Evolutionary conservation across 2,113 vertebrate species (phyloP), one percentile per base, ranked within the genome.

Genomic region (Channa maculata): DNA sequence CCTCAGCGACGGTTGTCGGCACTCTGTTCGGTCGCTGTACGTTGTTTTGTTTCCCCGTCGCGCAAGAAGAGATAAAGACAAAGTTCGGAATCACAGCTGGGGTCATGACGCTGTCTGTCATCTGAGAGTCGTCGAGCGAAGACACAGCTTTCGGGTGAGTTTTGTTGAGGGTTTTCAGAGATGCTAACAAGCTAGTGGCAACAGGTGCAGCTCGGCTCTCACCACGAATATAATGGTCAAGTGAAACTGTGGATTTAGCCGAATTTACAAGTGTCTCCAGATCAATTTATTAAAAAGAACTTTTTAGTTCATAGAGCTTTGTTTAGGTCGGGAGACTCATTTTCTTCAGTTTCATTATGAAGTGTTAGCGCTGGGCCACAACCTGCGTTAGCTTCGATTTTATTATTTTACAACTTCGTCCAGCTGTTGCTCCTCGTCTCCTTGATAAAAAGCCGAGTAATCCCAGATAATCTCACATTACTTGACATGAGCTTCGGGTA

Each of bases 191-290:
- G 61, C 69, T 44, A 24, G 0, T 39, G 1, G 45, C 1, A 10
- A 58, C 89, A 82, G 86, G 85, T 84, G 75, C 71, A 68, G 43
- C 46, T 13, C n/a, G 66, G 0, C 3, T 65, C 68, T 15, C 8
- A 66, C 2, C 55, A 8, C 58, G n/a, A 64, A 15, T 33, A 34
- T 33, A 54, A 9, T 14, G 43, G 0, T 41, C 0, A 13, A 24
- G 0, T 5, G 2, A 60, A 38, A 3, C 63, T 1, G 11, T 0
- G 2, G 7, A 8, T 3, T 1, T 0, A 38, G 54, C 74, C 66
- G 60, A 69, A 70, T 0, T 55, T 1, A 15, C 53, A 1, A 4
- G 5, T 10, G 3, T 12, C 5, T n/a, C 4, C 1, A 2, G 52
- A 0, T 55, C 2, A 10, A 12, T 0, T 1, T 13, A 2, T 0